Conservation (phyloP, 2,888 invertebrate species). For the Eutolmus rufibarbis region DNA sequence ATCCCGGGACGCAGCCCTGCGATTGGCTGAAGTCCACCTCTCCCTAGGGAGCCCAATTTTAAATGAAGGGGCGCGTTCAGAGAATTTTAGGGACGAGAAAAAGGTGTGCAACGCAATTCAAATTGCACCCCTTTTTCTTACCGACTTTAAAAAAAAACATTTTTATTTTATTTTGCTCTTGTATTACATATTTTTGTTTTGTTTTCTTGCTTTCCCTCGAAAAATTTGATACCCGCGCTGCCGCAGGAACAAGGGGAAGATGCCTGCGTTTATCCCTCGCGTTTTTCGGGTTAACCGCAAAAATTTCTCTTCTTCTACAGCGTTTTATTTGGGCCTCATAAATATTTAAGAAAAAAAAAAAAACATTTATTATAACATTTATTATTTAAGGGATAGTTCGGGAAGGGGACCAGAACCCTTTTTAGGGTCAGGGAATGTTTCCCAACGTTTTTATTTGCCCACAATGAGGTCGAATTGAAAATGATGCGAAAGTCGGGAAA, state of each 20-base stretch:
- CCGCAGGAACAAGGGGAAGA: neutral
- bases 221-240: neutral
- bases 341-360: neutral
- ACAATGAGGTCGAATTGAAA: neutral
- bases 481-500: neutral
- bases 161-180: too few species aligned
- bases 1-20: neutral
- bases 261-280: neutral
- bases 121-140: neutral
- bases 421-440: neutral
- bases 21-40: neutral
- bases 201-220: neutral
- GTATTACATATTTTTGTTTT: too few species aligned
- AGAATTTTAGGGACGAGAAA: neutral
- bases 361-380: neutral
- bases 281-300: neutral
- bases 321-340: neutral
- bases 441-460: neutral
- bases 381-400: neutral
- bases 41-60: neutral
- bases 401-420: neutral
- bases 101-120: neutral
- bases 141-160: too few species aligned
- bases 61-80: neutral
- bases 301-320: neutral